phyloP scores from a whole-genome alignment of 2,888 invertebrate genomes.

The Eilema griseolum region DNA sequence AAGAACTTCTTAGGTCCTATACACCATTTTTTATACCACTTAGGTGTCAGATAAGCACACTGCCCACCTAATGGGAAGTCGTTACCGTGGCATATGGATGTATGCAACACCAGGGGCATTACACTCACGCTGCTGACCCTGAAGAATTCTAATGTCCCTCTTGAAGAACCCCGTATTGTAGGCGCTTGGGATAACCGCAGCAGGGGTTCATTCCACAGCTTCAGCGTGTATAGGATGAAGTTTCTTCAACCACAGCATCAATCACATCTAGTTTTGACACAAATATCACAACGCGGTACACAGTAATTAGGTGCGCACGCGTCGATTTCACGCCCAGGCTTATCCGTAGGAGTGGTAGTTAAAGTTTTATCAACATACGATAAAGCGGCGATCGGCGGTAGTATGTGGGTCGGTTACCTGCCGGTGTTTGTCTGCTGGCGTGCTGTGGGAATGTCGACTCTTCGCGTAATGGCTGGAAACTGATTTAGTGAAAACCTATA shows the following conservation, averaged over 20 bases:
- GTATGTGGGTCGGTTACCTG: constrained; percentile 64
- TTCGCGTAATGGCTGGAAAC: constrained; percentile 27
- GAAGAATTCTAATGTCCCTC: too few species aligned
- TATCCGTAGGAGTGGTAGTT: constrained; percentile 56
- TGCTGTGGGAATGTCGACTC: constrained; percentile 21
- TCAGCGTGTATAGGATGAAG: too few species aligned
- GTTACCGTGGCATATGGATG: too few species aligned
- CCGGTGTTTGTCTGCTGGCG: constrained; percentile 45
- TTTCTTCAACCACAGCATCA: too few species aligned
- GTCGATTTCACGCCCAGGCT: constrained; percentile 72
- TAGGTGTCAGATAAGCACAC: too few species aligned
- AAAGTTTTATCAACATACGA: constrained; percentile 65
- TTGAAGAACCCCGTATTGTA: too few species aligned
- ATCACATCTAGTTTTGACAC: constrained; percentile 41
- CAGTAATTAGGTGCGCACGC: constrained; percentile 53
- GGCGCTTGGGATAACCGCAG: too few species aligned
- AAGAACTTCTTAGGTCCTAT: neutral
- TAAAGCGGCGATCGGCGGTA: constrained; percentile 54
- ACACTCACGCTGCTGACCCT: too few species aligned
- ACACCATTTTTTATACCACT: too few species aligned
- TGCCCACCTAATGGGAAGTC: too few species aligned
- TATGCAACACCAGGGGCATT: too few species aligned
- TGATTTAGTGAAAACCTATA: neutral
- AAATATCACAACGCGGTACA: constrained; percentile 45
- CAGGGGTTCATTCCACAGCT: too few species aligned